Conservation (phyloP, 2,888 invertebrate genomes). For the Caenorhabditis afra region DNA sequence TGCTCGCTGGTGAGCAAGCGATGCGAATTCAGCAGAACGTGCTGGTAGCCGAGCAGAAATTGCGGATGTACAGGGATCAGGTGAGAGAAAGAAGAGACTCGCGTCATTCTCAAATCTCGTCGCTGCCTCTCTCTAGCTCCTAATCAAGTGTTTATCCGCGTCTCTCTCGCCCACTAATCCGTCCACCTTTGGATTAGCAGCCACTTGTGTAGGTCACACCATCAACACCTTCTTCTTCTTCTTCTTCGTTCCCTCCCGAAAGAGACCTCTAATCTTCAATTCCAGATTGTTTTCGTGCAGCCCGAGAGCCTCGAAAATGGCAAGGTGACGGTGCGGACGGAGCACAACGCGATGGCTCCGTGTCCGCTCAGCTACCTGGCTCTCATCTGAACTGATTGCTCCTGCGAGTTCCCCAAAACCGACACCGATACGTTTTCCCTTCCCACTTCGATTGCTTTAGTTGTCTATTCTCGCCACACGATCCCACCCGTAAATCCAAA, state of each 20-base stretch:
- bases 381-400: conserved; percentile 22
- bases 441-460: not conserved
- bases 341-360: conserved; percentile 73
- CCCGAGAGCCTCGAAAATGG: conserved; percentile 76
- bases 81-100: conserved; percentile 55
- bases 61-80: conserved; percentile 79
- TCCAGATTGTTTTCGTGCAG: conserved; percentile 79
- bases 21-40: conserved; percentile 79
- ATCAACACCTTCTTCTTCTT: not conserved
- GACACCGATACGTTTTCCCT: conserved; percentile 26
- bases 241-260: not conserved
- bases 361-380: conserved; percentile 74
- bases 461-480: conserved; percentile 11
- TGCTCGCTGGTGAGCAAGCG: conserved; percentile 76
- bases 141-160: conserved; percentile 47
- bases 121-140: conserved; percentile 7
- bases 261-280: conserved; percentile 1
- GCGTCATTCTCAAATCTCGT: conserved; percentile 22
- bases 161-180: conserved; percentile 43
- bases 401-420: conserved; percentile 27
- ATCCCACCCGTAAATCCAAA: conserved; percentile 13
- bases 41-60: conserved; percentile 73
- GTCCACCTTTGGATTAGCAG: conserved; percentile 31
- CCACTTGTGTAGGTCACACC: conserved; percentile 43
- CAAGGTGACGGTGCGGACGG: conserved; percentile 76